Evolutionary conservation across 2,113 vertebrate genomes (phyloP).

Genomic region (Oreochromis niloticus): DNA sequence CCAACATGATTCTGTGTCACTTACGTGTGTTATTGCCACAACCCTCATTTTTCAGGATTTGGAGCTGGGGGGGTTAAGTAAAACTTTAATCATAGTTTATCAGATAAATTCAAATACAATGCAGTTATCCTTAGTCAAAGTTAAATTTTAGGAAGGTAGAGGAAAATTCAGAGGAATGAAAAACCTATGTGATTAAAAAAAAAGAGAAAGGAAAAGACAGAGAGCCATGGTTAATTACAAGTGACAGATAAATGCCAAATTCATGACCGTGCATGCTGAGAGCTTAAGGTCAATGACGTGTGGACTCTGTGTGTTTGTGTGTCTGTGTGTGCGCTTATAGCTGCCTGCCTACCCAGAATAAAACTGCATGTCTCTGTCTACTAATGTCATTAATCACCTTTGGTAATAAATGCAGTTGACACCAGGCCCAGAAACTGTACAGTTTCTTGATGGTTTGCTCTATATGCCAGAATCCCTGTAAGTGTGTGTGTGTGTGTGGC

Average conservation of each 20-base stretch:
- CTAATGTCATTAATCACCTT: constrained; percentile 28
- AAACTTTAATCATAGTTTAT: neutral
- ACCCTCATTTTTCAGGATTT: neutral
- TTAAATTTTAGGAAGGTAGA: neutral
- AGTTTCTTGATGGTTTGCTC: neutral
- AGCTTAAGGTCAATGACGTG: constrained; percentile 14
- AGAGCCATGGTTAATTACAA: neutral
- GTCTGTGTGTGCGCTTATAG: neutral
- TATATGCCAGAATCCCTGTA: neutral
- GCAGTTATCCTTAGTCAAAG: neutral
- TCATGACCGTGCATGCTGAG: neutral
- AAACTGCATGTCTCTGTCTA: neutral
- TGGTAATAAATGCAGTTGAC: neutral
- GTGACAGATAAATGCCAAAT: constrained; percentile 27
- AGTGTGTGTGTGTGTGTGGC: neutral
- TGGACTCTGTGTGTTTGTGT: neutral
- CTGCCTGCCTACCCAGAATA: neutral
- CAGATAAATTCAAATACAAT: neutral
- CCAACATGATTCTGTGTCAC: neutral
- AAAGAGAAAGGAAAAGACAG: neutral
- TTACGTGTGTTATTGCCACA: neutral
- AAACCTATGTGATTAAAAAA: neutral
- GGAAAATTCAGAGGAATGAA: neutral
- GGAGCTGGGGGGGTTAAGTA: neutral
- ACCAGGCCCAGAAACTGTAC: neutral